phyloP scores from a whole-genome alignment of 2,797 vertebrate genomes.

The Phalloptychus januarius region DNA sequence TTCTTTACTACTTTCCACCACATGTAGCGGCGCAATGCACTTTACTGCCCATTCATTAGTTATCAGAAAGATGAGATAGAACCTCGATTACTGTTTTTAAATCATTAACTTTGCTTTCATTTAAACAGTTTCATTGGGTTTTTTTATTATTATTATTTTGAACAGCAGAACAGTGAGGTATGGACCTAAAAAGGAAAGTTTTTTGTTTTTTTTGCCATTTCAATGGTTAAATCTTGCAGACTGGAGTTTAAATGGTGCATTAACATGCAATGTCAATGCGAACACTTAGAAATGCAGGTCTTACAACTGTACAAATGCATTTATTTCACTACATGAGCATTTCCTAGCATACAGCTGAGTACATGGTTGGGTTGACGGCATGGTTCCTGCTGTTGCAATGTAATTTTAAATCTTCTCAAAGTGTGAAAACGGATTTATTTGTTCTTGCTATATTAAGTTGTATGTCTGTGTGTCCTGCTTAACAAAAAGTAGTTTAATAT shows the following conservation, averaged over 20 bases:
- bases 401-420: background rate
- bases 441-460: slow-evolving; percentile 6
- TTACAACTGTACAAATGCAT: slow-evolving; percentile 21
- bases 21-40: slow-evolving; percentile 68
- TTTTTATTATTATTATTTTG: slow-evolving; percentile 31
- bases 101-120: slow-evolving; percentile 1
- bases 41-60: slow-evolving; percentile 52
- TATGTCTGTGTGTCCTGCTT: slow-evolving; percentile 5
- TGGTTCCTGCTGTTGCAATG: background rate
- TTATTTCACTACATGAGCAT: slow-evolving; percentile 9
- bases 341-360: background rate
- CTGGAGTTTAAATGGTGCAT: background rate
- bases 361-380: background rate
- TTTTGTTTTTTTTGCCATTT: slow-evolving; percentile 28
- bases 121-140: background rate
- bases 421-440: background rate
- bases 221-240: slow-evolving; percentile 4
- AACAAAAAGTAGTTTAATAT: slow-evolving; percentile 6
- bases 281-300: slow-evolving; percentile 28
- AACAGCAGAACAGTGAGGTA: slow-evolving; percentile 59
- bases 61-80: slow-evolving; percentile 26
- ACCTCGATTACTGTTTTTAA: slow-evolving; percentile 42
- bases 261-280: slow-evolving; percentile 11
- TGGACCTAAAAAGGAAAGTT: slow-evolving; percentile 30
- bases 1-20: slow-evolving; percentile 25